Evolutionary conservation across 2,888 invertebrate species (phyloP).

Genomic region (Trichogramma dendrolimi): DNA sequence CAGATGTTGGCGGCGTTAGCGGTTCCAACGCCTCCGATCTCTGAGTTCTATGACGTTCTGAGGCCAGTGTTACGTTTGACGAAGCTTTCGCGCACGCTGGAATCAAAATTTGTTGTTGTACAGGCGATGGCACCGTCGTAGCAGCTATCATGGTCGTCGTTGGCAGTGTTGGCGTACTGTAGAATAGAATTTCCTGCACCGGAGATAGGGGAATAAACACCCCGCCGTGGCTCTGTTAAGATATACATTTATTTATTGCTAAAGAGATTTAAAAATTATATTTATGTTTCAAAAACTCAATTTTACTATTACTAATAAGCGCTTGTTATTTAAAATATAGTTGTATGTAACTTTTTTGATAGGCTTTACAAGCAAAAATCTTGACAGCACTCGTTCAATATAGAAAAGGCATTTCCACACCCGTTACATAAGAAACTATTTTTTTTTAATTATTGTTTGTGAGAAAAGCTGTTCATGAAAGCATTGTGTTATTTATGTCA

Average conservation of each 20-base stretch:
- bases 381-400: no score
- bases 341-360: no score
- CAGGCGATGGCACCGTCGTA: not conserved
- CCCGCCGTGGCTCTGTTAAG: conserved; percentile 41
- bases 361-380: no score
- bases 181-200: conserved; percentile 49
- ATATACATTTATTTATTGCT: not conserved
- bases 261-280: not conserved
- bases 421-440: no score
- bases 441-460: no score
- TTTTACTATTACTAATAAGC: no score
- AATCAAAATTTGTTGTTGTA: conserved; percentile 29
- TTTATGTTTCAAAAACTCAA: no score
- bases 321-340: no score
- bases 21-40: conserved; percentile 43
- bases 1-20: conserved; percentile 67
- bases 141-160: conserved; percentile 42
- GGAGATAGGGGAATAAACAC: conserved; percentile 49
- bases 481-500: no score
- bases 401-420: no score
- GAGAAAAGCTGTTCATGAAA: no score
- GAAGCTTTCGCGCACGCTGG: conserved; percentile 31
- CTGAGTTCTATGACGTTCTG: conserved; percentile 14
- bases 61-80: conserved; percentile 20
- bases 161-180: conserved; percentile 47